Evolutionary conservation across 2,797 vertebrate species (phyloP), one percentile per base, ranked within the genome.

Genomic region (Australoheros facetus): DNA sequence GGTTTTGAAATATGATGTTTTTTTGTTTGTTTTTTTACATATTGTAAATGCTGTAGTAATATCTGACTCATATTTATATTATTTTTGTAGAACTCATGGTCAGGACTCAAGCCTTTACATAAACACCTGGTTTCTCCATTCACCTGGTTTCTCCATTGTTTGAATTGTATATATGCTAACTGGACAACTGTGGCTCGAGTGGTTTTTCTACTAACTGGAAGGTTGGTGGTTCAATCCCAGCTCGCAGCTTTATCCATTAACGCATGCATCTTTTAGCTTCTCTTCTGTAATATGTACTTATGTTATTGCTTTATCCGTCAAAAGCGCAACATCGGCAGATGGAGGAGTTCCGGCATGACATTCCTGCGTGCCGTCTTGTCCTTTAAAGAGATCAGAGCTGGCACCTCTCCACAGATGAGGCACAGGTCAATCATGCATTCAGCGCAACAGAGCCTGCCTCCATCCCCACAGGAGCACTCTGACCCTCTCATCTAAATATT

Each of bases 401-500:
- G 77, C 82, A 85, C 80, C 73, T 81, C 83, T 89, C 86, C 71
- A 70, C 73, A 79, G 83, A 83, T 77, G 73, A 77, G 89, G 79
- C 81, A 64, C 78, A 28, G 85, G 88, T 91, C 89, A 91, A 87
- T 92, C 92, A 88, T 56, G 56, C 77, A 71, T 77, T 72, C 87
- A 79, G 75, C 13, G 71, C 83, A 73, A 69, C 87, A 87, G 82
- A 92, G 88, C 80, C 78, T 19, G 53, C 53, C 69, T 84, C 81
- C 87, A 73, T 91, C 86, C 94, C 92, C 91, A 90, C 79, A 88
- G 90, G 92, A 92, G 88, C 86, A 86, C 90, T 91, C 83, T 86
- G 90, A 92, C 92, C 91, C 90, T 87, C 89, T 92, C 94, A 93
- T 94, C 91, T 94, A 89, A 95, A 95, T 95, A 93, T 94, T 94